Evolutionary conservation across 35 echinoderm and acorn worm species (phyloP).

Genomic region (Ophiothrix spiculata): DNA sequence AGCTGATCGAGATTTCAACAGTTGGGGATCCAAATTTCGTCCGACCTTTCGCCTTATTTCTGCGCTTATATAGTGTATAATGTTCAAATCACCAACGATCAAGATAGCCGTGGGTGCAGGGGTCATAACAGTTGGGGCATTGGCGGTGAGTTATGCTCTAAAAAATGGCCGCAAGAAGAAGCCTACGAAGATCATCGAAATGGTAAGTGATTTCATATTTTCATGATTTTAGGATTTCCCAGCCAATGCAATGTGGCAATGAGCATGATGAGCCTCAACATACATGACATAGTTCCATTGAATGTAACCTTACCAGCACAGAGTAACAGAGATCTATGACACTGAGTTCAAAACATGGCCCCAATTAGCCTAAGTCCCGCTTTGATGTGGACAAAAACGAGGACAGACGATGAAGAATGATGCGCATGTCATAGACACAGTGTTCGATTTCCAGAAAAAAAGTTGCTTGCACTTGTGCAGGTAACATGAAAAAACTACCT

Average conservation of each 20-base stretch:
- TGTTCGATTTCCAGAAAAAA: no score
- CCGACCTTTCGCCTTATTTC: not conserved
- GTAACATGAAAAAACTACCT: no score
- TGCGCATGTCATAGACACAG: no score
- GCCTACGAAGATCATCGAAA: conserved; percentile 47
- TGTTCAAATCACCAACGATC: conserved; percentile 30
- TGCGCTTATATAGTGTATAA: not conserved
- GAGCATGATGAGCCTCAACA: not conserved
- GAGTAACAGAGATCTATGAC: not conserved
- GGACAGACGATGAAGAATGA: no score
- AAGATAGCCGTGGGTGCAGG: conserved; percentile 45
- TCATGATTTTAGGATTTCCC: not conserved
- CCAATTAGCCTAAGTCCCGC: no score
- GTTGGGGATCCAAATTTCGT: not conserved
- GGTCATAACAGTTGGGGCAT: conserved; percentile 33
- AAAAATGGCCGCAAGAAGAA: conserved; percentile 41
- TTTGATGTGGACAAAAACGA: no score
- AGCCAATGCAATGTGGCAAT: not conserved
- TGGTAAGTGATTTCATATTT: conserved; percentile 31
- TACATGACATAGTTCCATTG: not conserved
- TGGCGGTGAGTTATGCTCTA: conserved; percentile 35
- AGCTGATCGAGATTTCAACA: not conserved
- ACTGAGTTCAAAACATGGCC: not conserved
- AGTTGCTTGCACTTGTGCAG: no score
- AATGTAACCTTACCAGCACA: no score